Evolutionary conservation across 2,888 invertebrate species (phyloP).

Genomic region (Andrena marginata): DNA sequence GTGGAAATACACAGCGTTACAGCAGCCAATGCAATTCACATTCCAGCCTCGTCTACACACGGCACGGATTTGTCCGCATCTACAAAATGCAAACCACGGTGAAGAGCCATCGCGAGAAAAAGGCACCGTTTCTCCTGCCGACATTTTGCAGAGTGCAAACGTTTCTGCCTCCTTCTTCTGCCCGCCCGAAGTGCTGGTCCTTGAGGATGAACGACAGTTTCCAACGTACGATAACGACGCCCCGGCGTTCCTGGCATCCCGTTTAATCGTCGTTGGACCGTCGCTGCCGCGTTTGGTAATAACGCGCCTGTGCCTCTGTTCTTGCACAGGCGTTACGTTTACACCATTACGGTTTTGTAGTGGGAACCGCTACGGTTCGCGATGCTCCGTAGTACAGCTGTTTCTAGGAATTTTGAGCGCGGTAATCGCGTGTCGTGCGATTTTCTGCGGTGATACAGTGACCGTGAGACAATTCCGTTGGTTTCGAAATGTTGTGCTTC

Average conservation of each 20-base stretch:
- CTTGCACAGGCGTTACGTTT: neutral
- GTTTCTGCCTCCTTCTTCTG: neutral
- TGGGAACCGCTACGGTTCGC: neutral
- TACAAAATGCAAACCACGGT: neutral
- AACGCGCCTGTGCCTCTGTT: conserved; percentile 7
- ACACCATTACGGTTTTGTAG: conserved; percentile 17
- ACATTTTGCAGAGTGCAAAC: neutral
- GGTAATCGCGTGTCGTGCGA: conserved; percentile 18
- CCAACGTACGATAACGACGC: conserved; percentile 6
- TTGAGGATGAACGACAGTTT: conserved; percentile 22
- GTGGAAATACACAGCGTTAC: neutral
- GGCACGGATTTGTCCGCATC: neutral
- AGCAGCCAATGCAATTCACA: neutral
- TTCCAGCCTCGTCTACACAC: neutral
- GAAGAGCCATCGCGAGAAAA: neutral
- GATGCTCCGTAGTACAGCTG: neutral
- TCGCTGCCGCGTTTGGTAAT: conserved; percentile 12
- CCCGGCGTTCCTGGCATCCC: neutral
- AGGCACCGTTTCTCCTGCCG: neutral
- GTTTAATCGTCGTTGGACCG: conserved; percentile 8
- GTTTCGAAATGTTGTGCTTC: neutral
- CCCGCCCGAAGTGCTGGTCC: neutral
- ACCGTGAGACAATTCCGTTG: neutral
- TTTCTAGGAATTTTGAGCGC: conserved; percentile 17
- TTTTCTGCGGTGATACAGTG: neutral